Evolutionary conservation across 1,140 invertebrate species (phyloP), one percentile per base, ranked within the genome.

Genomic region (Heliconius melpomene): DNA sequence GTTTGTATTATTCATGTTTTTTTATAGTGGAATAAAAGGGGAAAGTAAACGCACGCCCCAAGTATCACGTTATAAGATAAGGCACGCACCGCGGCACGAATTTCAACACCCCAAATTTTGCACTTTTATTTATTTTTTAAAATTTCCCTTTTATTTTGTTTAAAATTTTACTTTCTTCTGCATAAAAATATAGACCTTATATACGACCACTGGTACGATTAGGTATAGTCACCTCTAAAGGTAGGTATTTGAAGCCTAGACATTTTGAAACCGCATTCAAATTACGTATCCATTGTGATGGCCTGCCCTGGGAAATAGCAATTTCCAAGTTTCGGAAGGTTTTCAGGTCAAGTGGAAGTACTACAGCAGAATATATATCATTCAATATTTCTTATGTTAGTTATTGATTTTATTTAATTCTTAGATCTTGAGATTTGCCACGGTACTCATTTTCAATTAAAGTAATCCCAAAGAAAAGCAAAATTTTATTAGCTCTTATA

Each of bases 31-130:
- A 85, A 36, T 72, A 72, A 46, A 46, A 79, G 80, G 79, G 77
- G 46, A 82, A 79, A 77, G 85, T 84, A 87, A 38, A 79, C 83
- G 78, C 72, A 83, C 18, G 70, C 46, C 72, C 73, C 75, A 36
- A 82, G 82, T 82, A 79, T 77, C 73, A 84, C 83, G 79, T 86
- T 79, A 71, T 76, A 83, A 89, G 91, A 91, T 92, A 92, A 90
- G 88, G 88, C 91, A 91, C 90, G 90, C 89, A 89, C 85, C 83
- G 81, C 82, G 82, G 78, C 84, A 86, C 85, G 83, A 88, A 88
- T 87, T 89, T 90, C 85, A 87, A 83, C 85, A 76, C 84, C 46
- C 72, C 77, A 74, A 78, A 86, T 81, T 83, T 79, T 78, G 83
- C 84, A 32, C 50, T 50, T 79, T 60, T 78, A 74, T 74, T 46